Evolutionary conservation across 2,888 invertebrate genomes (phyloP).

Genomic region (Candidula unifasciata): DNA sequence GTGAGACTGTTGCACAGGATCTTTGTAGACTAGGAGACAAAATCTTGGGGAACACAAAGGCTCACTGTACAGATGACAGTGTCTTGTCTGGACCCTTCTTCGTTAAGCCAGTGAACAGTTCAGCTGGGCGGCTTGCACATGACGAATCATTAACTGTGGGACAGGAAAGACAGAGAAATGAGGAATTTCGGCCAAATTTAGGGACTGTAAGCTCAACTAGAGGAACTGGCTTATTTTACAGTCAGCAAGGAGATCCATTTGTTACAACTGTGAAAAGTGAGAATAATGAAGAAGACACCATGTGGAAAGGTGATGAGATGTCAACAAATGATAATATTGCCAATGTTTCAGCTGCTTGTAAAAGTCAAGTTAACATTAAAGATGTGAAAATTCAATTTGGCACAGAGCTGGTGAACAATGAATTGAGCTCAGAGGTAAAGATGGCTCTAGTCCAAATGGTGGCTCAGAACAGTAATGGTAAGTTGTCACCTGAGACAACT

Average conservation of each 20-base stretch:
- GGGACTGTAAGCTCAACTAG: not conserved
- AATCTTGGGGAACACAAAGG: too few relatives aligned
- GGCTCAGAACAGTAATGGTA: too few relatives aligned
- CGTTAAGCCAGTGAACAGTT: not conserved
- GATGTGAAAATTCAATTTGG: not conserved
- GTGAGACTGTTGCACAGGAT: too few relatives aligned
- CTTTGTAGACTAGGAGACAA: too few relatives aligned
- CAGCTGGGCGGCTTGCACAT: not conserved
- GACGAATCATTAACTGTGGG: not conserved
- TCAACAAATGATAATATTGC: not conserved
- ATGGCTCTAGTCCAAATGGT: too few relatives aligned
- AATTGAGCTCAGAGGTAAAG: too few relatives aligned
- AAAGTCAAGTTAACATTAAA: not conserved
- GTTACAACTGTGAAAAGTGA: not conserved
- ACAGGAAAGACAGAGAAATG: slow-evolving; percentile 16
- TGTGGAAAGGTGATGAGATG: not conserved
- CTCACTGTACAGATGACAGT: too few relatives aligned
- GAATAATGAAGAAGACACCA: not conserved
- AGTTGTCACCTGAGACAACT: too few relatives aligned
- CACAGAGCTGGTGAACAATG: too few relatives aligned
- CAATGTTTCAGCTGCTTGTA: not conserved
- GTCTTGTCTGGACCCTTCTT: too few relatives aligned
- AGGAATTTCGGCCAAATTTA: not conserved
- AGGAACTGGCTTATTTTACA: too few relatives aligned
- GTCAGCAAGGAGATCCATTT: too few relatives aligned